Conservation (phyloP, 2,113 vertebrate genomes). For the Cyprinus carpio region DNA sequence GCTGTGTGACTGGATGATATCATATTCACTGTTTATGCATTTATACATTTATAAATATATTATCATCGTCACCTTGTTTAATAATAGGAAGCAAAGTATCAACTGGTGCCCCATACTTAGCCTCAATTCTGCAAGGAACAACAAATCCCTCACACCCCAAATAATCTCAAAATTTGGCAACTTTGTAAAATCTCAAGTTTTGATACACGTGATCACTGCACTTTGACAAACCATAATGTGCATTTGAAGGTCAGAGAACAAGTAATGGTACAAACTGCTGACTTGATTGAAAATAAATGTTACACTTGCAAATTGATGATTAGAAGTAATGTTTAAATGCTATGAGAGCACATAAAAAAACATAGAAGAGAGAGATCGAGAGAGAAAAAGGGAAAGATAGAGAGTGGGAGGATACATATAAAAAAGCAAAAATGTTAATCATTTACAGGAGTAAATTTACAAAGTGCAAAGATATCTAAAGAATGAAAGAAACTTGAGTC, state of each 20-base stretch:
- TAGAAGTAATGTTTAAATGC: neutral
- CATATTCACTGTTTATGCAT: neutral
- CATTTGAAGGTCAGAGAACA: neutral
- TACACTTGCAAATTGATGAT: neutral
- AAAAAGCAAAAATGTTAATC: slow-evolving; percentile 66
- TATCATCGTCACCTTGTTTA: neutral
- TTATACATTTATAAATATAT: neutral
- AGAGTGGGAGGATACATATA: neutral
- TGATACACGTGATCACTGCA: neutral
- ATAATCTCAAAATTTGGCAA: neutral
- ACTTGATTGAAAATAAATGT: neutral
- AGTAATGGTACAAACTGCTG: neutral
- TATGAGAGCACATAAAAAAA: slow-evolving; percentile 7
- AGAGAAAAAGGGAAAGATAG: neutral
- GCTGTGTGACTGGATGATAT: neutral
- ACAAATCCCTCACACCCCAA: neutral
- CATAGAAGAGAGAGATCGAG: neutral
- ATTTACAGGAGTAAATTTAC: slow-evolving; percentile 71
- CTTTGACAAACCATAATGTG: neutral
- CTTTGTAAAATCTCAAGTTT: neutral
- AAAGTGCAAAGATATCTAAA: slow-evolving; percentile 57
- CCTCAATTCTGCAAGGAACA: neutral
- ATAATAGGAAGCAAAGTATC: neutral
- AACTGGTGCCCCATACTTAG: neutral
- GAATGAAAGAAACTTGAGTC: neutral